phyloP scores from a whole-genome alignment of 1,140 invertebrate species.

The Drosophila ercepeae region DNA sequence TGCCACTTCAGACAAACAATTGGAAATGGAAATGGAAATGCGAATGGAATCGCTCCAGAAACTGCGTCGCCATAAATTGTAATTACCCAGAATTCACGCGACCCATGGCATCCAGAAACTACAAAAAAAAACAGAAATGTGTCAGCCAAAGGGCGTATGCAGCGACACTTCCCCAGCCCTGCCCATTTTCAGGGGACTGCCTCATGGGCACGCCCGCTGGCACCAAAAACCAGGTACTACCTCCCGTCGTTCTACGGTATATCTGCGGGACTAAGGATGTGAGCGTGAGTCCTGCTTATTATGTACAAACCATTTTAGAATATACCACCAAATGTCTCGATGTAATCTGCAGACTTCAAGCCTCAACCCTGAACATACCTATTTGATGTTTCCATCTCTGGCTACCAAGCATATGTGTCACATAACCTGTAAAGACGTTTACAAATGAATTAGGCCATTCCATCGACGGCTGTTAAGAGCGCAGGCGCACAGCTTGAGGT shows the following conservation, averaged over 20 bases:
- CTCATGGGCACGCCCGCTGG: conserved; percentile 48
- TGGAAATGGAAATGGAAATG: conserved; percentile 25
- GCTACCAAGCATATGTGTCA: conserved; percentile 54
- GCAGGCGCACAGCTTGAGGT: conserved; percentile 73
- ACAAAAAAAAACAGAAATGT: conserved; percentile 29
- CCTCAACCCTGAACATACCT: too few species aligned
- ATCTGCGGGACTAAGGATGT: background rate
- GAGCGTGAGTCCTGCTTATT: background rate
- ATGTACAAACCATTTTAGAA: too few species aligned
- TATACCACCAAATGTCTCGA: too few species aligned
- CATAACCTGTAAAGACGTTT: conserved; percentile 51
- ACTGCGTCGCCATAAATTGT: conserved; percentile 66
- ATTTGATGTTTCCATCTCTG: conserved; percentile 20
- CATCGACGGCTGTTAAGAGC: conserved; percentile 25
- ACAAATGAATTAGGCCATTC: conserved; percentile 58
- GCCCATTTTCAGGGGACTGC: background rate
- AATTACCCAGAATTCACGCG: conserved; percentile 79
- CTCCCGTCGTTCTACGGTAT: conserved; percentile 23
- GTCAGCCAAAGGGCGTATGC: conserved; percentile 61
- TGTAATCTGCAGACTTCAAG: background rate
- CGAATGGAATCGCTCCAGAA: conserved; percentile 28
- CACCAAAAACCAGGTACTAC: conserved; percentile 43
- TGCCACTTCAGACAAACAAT: conserved; percentile 61
- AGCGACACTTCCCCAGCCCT: conserved; percentile 39
- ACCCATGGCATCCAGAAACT: conserved; percentile 26